phyloP scores from a whole-genome alignment of 2,113 vertebrate genomes.

The Hippoglossus stenolepis region DNA sequence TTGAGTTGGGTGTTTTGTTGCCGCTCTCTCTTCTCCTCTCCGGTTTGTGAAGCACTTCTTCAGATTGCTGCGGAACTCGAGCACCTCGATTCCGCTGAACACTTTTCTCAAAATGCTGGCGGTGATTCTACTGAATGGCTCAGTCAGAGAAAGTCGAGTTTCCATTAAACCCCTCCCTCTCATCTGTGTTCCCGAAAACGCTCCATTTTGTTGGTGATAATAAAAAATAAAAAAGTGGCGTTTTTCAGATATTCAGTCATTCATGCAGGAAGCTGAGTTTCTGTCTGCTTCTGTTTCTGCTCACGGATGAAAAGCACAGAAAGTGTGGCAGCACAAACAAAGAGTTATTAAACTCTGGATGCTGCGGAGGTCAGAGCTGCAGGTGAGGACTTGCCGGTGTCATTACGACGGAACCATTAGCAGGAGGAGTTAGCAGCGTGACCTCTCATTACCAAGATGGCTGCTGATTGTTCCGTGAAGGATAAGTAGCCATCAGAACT shows the following conservation, averaged over 20 bases:
- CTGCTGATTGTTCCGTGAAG: constrained; percentile 64
- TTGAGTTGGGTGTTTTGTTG: too few relatives aligned
- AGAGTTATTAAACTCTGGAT: not conserved
- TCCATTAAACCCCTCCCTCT: not conserved
- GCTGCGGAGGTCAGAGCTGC: not conserved
- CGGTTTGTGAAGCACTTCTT: too few relatives aligned
- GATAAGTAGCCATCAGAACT: constrained; percentile 35
- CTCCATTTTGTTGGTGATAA: too few relatives aligned
- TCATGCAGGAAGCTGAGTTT: not conserved
- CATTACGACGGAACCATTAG: not conserved
- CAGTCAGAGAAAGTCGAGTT: not conserved
- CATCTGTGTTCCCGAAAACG: not conserved
- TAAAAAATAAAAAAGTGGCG: not conserved
- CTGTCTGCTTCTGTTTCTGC: not conserved
- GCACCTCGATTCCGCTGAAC: too few relatives aligned
- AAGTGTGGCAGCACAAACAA: too few relatives aligned
- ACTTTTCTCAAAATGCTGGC: too few relatives aligned
- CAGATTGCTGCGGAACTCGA: too few relatives aligned
- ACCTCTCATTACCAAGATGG: constrained; percentile 65
- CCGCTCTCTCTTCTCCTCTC: too few relatives aligned
- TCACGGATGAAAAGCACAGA: not conserved
- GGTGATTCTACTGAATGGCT: not conserved
- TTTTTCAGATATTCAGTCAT: not conserved
- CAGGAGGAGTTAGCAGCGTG: not conserved
- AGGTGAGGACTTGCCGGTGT: not conserved